phyloP scores from a whole-genome alignment of 2,797 vertebrate genomes.

The Hyperoplus lanceolatus region DNA sequence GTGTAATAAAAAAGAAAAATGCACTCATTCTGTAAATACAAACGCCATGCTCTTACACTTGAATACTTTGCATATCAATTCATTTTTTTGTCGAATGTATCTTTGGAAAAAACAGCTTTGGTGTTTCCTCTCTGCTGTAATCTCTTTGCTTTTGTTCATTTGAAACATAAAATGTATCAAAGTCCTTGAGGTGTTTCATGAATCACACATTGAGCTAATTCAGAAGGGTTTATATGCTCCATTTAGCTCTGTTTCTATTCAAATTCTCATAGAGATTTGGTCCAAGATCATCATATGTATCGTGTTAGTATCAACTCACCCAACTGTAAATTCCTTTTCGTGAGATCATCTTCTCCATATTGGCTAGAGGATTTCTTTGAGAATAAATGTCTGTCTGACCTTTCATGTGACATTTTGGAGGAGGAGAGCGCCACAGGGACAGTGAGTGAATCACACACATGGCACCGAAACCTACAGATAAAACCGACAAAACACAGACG shows the following conservation, averaged over 20 bases:
- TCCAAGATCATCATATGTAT: constrained; percentile 14
- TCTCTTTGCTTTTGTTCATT: constrained; percentile 41
- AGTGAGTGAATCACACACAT: constrained; percentile 44
- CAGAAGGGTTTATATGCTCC: neutral
- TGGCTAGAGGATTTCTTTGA: constrained; percentile 24
- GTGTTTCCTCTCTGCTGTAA: constrained; percentile 25
- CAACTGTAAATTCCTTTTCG: neutral
- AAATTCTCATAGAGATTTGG: neutral
- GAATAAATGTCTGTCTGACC: constrained; percentile 52
- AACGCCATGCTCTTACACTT: constrained; percentile 26
- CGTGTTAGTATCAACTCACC: constrained; percentile 8
- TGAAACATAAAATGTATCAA: constrained; percentile 32
- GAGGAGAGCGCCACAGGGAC: constrained; percentile 50
- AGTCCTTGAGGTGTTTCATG: constrained; percentile 20
- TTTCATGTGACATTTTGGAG: constrained; percentile 73
- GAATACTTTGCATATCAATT: constrained; percentile 1
- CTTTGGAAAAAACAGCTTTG: constrained; percentile 14
- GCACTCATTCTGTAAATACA: constrained; percentile 52
- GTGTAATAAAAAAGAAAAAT: constrained; percentile 3
- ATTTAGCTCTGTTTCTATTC: neutral
- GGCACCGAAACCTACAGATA: constrained; percentile 8
- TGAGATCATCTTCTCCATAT: neutral
- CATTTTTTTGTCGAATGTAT: constrained; percentile 7
- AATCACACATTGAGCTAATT: neutral
- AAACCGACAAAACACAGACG: neutral